Percentiles rank a stretch among this genome's conserved stretches.
These are phyloP conservation scores for Tyrannus savana DNA, from an alignment of 2,113 vertebrate genomes.

Conservation along the genomic window DNA sequence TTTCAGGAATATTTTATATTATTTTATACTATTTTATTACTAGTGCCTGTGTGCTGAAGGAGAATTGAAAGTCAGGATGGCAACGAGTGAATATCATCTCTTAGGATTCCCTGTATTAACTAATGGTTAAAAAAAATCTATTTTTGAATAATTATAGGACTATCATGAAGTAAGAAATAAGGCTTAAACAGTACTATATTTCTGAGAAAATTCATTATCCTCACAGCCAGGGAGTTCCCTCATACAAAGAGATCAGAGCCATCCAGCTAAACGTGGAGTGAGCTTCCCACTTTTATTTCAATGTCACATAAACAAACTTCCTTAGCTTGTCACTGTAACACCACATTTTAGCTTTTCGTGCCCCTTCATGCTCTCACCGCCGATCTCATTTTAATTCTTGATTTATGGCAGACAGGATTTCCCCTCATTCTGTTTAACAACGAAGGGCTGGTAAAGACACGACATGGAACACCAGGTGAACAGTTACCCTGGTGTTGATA, in stretches of 20 bases:
- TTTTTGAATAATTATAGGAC: not conserved
- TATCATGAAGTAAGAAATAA: not conserved
- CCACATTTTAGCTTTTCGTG: not conserved
- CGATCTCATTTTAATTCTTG: not conserved
- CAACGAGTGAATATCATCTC: not conserved
- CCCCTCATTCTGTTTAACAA: not conserved
- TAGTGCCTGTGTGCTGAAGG: not conserved
- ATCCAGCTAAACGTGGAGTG: not conserved
- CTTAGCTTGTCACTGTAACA: not conserved
- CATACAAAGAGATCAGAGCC: not conserved
- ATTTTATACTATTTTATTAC: not conserved
- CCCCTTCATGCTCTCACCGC: not conserved
- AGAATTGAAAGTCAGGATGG: not conserved
- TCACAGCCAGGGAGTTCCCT: not conserved
- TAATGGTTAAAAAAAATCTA: not conserved
- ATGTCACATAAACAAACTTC: not conserved
- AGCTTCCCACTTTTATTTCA: not conserved
- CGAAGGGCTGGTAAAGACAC: not conserved
- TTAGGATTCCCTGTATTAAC: not conserved
- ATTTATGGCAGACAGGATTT: not conserved
- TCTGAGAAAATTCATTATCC: constrained; percentile 29
- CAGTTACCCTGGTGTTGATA: not conserved
- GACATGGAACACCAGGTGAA: not conserved
- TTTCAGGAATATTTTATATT: not conserved
- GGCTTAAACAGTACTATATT: not conserved